A percentile compares a stretch with the other conserved stretches of the same genome.
These are phyloP conservation scores for Linnaemya vulpina DNA, from an alignment of 2,888 invertebrate genomes.

Conservation along the genomic window DNA sequence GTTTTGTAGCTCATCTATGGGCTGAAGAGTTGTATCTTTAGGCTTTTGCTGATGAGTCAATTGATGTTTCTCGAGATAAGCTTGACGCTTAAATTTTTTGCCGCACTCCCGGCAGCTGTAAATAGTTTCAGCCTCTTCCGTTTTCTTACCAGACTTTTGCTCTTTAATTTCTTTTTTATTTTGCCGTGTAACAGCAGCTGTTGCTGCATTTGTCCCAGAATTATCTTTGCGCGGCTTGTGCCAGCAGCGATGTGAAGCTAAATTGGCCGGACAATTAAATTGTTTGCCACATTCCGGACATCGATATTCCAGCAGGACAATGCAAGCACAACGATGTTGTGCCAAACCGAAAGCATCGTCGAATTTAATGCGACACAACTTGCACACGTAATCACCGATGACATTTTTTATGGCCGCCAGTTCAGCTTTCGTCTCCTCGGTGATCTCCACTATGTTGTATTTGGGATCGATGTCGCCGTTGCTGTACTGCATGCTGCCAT, in stretches of 20 bases:
- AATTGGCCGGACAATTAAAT: slow-evolving; percentile 99
- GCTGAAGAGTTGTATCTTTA: background rate
- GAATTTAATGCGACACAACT: slow-evolving; percentile 95
- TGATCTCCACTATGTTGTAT: slow-evolving; percentile 97
- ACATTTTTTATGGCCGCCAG: slow-evolving; percentile 97
- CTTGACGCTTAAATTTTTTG: slow-evolving; percentile 87
- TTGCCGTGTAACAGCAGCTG: background rate
- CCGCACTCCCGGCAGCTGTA: slow-evolving; percentile 86
- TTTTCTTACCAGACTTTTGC: slow-evolving; percentile 33
- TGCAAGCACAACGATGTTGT: slow-evolving; percentile 97
- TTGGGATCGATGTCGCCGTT: slow-evolving; percentile 96
- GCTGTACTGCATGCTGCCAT: slow-evolving; percentile 88
- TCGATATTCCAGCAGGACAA: slow-evolving; percentile 97
- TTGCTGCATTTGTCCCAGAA: background rate
- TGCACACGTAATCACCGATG: slow-evolving; percentile 97
- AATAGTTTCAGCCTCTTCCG: slow-evolving; percentile 69
- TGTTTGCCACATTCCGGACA: slow-evolving; percentile 99
- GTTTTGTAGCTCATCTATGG: background rate
- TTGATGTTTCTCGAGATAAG: slow-evolving; percentile 87
- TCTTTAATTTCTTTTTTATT: slow-evolving; percentile 74
- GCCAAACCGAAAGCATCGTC: slow-evolving; percentile 98
- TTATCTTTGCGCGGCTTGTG: slow-evolving; percentile 89
- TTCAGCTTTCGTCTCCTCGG: slow-evolving; percentile 96
- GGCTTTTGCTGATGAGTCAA: slow-evolving; percentile 79
- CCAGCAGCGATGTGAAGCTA: slow-evolving; percentile 98